Percentiles rank a stretch among this genome's conserved stretches.
Conservation (phyloP, 2,888 invertebrate species). For the Galeopsomyia nigrocyanea region DNA sequence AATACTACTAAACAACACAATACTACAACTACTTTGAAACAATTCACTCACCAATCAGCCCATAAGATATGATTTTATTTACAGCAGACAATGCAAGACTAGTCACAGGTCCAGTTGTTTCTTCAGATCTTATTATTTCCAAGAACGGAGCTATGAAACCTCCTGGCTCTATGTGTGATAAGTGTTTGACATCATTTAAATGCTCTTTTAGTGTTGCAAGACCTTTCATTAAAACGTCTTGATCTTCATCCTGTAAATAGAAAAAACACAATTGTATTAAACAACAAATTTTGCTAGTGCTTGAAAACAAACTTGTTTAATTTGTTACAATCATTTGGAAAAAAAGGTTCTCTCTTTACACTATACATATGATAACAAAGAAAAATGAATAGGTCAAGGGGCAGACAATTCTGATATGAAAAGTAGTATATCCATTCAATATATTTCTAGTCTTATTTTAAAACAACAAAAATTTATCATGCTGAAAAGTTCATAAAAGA, state of each 20-base stretch:
- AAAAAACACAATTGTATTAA: not conserved
- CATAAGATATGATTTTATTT: constrained; percentile 96
- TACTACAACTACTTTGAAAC: constrained; percentile 30
- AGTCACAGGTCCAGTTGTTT: constrained; percentile 97
- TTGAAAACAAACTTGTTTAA: too few relatives aligned
- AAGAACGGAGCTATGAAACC: constrained; percentile 90
- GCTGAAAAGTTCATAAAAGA: too few relatives aligned
- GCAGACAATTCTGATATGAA: too few relatives aligned
- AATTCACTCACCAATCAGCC: constrained; percentile 83
- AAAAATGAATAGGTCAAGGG: too few relatives aligned
- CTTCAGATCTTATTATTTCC: constrained; percentile 96
- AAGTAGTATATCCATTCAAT: too few relatives aligned
- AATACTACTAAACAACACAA: too few relatives aligned
- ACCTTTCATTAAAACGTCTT: constrained; percentile 87
- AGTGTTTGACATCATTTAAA: constrained; percentile 86
- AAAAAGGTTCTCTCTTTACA: too few relatives aligned
- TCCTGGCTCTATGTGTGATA: constrained; percentile 83
- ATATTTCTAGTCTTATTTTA: too few relatives aligned
- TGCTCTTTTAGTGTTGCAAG: constrained; percentile 90
- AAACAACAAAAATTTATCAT: too few relatives aligned
- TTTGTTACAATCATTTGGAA: too few relatives aligned
- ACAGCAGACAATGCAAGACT: constrained; percentile 94
- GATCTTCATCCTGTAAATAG: constrained; percentile 80
- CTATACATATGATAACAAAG: too few relatives aligned
- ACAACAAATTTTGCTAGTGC: too few relatives aligned